These are phyloP conservation scores for Folsomia manolachei DNA, from an alignment of 2,888 invertebrate species.

Conservation along the genomic window DNA sequence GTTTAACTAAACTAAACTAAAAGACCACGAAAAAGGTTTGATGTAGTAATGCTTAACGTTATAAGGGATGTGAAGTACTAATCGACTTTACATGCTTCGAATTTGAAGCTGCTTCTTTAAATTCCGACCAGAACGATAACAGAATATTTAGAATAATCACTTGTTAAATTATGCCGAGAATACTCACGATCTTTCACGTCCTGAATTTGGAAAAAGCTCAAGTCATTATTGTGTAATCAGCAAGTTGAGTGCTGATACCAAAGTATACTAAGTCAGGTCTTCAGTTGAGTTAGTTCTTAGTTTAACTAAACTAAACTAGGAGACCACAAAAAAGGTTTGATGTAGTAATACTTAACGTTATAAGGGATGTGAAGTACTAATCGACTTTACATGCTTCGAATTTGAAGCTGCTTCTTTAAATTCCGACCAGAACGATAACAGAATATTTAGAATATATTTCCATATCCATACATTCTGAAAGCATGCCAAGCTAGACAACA, in stretches of 20 bases:
- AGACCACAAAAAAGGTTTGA: background rate
- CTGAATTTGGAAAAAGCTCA: background rate
- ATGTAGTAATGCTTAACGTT: too few species aligned
- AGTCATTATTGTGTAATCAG: slow-evolving; percentile 24
- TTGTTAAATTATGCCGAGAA: slow-evolving; percentile 8
- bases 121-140: background rate
- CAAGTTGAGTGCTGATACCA: background rate
- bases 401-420: background rate
- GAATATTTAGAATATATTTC: too few species aligned
- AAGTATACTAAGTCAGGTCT: too few species aligned
- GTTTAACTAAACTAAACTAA: background rate
- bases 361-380: too few species aligned
- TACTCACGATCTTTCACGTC: slow-evolving; percentile 13
- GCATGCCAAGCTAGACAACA: too few species aligned
- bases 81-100: background rate
- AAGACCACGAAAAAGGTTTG: background rate
- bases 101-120: background rate
- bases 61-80: too few species aligned
- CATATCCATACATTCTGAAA: too few species aligned
- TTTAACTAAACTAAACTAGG: background rate
- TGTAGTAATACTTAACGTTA: too few species aligned
- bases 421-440: background rate
- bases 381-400: background rate
- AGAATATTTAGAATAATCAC: too few species aligned
- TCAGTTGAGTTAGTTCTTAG: background rate